Evolutionary conservation across 2,888 invertebrate genomes (phyloP), one percentile per base, ranked within the genome.

Genomic region (Noctua pronuba): DNA sequence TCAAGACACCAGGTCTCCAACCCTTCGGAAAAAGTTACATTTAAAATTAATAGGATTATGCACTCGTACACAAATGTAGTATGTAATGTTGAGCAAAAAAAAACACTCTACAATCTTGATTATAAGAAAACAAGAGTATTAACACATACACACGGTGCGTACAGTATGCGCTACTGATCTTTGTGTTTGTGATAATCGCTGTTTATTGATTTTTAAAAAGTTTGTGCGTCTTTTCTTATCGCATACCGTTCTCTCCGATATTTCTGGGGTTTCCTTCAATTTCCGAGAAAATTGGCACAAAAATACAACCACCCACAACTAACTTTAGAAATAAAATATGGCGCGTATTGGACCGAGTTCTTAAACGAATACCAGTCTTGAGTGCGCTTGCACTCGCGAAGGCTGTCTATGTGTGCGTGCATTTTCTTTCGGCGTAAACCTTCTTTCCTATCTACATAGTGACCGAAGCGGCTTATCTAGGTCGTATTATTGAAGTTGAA

Each of bases 401-500:
- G 35, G 13, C 1, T 38, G 11, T 35, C 2, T 6, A 13, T 24
- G n/a, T 41, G n/a, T 65, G 41, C n/a, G 31, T 21, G 21, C 10
- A 8, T 18, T 62, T 38, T 24, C 6, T 38, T 38, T 38, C 10
- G 1, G n/a, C 16, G 65, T 65, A 1, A 44, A 28, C 24, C 82
- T 67, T 82, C 58, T 82, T 58, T 8, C 3, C 2, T 21, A 6
- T 46, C 18, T 75, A 28, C 16, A 31, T 60, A 44, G 52, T 75
- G 44, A 31, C 35, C 6, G 66, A 89, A 90, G 88, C 82, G 80
- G 88, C 90, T 91, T 87, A 92, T 92, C 90, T 92, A 88, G 90
- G 89, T 90, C 88, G 86, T 86, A 87, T 88, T 87, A 89, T 91
- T 88, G 88, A 91, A 88, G 86, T 90, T 85, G 73, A 90, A 89